Evolutionary conservation across 2,888 invertebrate species (phyloP), one percentile per base, ranked within the genome.

Genomic region (Sphinx pinastri): DNA sequence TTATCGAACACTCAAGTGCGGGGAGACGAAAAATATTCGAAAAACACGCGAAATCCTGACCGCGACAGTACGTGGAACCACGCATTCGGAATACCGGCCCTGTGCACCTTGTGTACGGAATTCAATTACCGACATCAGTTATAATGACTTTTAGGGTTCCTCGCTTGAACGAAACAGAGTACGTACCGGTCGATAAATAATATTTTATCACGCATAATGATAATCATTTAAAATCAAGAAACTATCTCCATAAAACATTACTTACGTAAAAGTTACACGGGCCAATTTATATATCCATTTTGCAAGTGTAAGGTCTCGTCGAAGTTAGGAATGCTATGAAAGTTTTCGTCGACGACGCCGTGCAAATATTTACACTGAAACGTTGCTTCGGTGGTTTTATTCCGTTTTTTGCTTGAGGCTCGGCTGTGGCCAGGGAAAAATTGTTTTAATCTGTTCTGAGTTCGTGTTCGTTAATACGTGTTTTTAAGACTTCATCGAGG

Each of bases 341-440:
- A 89, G 84, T 91, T 91, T 90, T 87, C 88, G 88, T 84, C 85
- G 83, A 82, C 86, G 83, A 81, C 79, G 81, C 76, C 81, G 80
- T 82, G 88, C 87, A 92, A 92, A 92, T 92, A 91, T 92, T 92
- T 91, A 86, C 88, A 86, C 86, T 83, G 84, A 82, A 88, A 82
- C 86, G 84, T 83, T 85, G 84, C 84, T 84, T 82, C 79, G 78
- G 86, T 70, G 87, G 88, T 88, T 86, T 83, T 77, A 74, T 81
- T 79, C 74, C 67, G 76, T 82, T 89, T 88, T 89, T 87, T 86
- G 82, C 79, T 84, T 87, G 86, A 84, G 88, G 88, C 84, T 85
- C 72, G 77, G 78, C 80, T 88, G 88, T 84, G 88, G 87, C 83
- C 80, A 77, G 78, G 80, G 79, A 79, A 86, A 83, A 87, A 85